Evolutionary conservation across 2,797 vertebrate species (phyloP).

Genomic region (Acanthiza pusilla): DNA sequence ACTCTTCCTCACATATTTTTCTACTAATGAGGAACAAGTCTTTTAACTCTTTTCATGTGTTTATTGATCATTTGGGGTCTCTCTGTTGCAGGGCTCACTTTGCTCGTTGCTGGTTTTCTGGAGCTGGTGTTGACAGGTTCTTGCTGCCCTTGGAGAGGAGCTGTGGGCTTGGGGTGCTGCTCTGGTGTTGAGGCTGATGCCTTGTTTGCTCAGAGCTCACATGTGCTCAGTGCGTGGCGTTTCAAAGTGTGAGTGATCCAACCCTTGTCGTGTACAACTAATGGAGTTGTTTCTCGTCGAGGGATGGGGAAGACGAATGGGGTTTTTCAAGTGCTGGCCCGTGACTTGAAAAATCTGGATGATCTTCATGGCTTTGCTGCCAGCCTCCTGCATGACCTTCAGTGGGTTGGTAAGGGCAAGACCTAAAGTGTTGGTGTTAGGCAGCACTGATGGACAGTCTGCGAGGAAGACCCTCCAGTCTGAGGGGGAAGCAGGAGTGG

Average conservation of each 20-base stretch:
- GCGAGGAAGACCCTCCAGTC: neutral
- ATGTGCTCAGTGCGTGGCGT: fast-evolving
- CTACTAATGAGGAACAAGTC: neutral
- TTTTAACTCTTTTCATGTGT: neutral
- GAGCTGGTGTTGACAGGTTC: neutral
- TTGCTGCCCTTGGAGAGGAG: neutral
- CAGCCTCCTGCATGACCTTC: neutral
- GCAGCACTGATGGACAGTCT: neutral
- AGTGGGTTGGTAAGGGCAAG: neutral
- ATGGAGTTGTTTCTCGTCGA: neutral
- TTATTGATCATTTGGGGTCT: neutral
- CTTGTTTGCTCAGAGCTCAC: neutral
- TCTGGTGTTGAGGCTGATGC: neutral
- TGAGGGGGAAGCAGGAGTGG: neutral
- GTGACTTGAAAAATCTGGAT: neutral
- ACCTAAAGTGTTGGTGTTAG: neutral
- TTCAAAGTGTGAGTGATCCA: neutral
- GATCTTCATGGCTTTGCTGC: neutral
- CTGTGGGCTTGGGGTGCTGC: neutral
- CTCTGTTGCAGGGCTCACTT: neutral
- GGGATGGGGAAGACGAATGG: neutral
- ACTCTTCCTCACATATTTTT: neutral
- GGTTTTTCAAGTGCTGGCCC: neutral
- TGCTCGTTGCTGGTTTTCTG: neutral
- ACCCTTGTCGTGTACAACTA: neutral